phyloP scores from a whole-genome alignment of 2,888 invertebrate species.

The Tyria jacobaeae region DNA sequence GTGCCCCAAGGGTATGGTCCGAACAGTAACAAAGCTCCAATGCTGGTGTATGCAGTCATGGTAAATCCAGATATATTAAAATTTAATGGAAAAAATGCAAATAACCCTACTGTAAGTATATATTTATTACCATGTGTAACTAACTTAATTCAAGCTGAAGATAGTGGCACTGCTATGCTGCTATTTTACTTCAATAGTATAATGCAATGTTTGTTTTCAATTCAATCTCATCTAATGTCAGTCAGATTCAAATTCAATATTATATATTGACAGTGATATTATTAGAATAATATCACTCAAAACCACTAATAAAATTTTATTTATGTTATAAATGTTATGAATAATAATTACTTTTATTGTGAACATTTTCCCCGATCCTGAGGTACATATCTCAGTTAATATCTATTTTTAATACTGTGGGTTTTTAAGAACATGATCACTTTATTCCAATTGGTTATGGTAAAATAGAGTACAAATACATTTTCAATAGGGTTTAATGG shows the following conservation, averaged over 20 bases:
- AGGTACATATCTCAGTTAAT: too few species aligned
- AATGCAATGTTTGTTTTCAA: not conserved
- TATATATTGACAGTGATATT: too few species aligned
- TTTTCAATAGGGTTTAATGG: too few species aligned
- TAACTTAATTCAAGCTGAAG: too few species aligned
- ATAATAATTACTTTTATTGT: too few species aligned
- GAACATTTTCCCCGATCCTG: too few species aligned
- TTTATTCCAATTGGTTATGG: too few species aligned
- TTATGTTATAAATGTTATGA: not conserved
- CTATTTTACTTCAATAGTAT: not conserved
- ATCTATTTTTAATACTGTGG: too few species aligned
- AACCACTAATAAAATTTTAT: not conserved
- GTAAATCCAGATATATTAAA: slow-evolving; percentile 90
- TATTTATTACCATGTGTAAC: too few species aligned
- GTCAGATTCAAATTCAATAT: not conserved
- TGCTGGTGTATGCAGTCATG: slow-evolving; percentile 90
- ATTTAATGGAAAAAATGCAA: slow-evolving; percentile 89
- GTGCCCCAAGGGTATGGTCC: slow-evolving; percentile 88
- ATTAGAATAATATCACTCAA: not conserved
- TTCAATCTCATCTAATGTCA: not conserved
- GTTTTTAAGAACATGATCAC: too few species aligned
- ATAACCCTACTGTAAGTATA: slow-evolving; percentile 84
- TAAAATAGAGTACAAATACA: too few species aligned
- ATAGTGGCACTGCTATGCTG: too few species aligned
- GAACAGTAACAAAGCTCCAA: slow-evolving; percentile 84